Evolutionary conservation across 2,888 invertebrate species (phyloP), one percentile per base, ranked within the genome.

Genomic region (Aspidapion aeneum): DNA sequence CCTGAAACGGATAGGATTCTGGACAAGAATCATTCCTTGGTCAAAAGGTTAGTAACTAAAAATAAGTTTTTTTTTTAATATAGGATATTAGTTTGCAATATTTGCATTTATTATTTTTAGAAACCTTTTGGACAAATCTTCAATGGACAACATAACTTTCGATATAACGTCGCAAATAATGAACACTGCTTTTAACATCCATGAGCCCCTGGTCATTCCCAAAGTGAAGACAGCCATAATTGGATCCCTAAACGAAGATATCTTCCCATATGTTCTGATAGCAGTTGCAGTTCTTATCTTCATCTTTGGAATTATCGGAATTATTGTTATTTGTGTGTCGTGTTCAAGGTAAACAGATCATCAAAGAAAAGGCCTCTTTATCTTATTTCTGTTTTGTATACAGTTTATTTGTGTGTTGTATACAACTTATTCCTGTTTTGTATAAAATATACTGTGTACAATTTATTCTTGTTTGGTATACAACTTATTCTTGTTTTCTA

Each of bases 281-380:
- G 90, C 93, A 16, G 85, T 97, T 1, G 96, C 94, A 0, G 90
- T 91, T 61, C 87, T 96, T n/a, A 96, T 96, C 65, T 86, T 96
- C 50, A 86, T 96, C 1, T 86, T 95, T 7, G 94, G 94, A 7
- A 85, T 91, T 12, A 90, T 93, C 58, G 96, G 95, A 3, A 95
- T 96, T 57, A 88, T 95, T 59, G 96, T 96, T 76, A 94, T 96
- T 65, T 94, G 96, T 78, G 89, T 95, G 60, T 95, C 95, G 1
- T 96, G 96, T 94, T 93, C 94, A 61, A 91, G 91, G 93, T 94
- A 78, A 82, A 81, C 76, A 18, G 55, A 19, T 19, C 12, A 12
- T 48, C 49, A n/a, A n/a, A n/a, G n/a, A n/a, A n/a, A n/a, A n/a
- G n/a, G n/a, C n/a, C n/a, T n/a, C n/a, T n/a, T n/a, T n/a, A n/a